These are phyloP conservation scores for Macrotrachela quadricornifera DNA, from an alignment of 1,140 invertebrate species.

Conservation along the genomic window DNA sequence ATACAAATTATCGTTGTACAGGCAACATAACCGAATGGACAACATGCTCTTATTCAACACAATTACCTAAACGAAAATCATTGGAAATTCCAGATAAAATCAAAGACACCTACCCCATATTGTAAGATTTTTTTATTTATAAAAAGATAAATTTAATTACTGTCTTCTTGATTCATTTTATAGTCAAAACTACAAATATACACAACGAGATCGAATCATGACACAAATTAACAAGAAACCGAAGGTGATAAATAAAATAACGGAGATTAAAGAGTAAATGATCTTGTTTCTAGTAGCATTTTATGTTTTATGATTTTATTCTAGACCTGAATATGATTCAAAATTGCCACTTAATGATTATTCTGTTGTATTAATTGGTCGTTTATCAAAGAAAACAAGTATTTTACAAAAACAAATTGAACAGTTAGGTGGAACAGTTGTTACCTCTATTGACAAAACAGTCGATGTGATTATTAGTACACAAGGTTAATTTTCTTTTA, in stretches of 20 bases:
- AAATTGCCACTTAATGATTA: no score
- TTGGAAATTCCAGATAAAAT: slow-evolving; percentile 44
- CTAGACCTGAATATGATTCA: no score
- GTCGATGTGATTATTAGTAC: slow-evolving; percentile 51
- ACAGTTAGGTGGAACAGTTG: slow-evolving; percentile 50
- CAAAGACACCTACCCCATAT: slow-evolving; percentile 36
- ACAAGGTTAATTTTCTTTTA: slow-evolving; percentile 24
- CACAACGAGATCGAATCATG: no score
- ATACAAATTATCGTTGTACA: slow-evolving; percentile 53
- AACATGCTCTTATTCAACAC: slow-evolving; percentile 51
- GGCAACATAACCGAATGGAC: slow-evolving; percentile 72
- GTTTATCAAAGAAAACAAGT: no score
- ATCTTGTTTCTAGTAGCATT: no score
- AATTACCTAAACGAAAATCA: slow-evolving; percentile 46
- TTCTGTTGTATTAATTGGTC: no score
- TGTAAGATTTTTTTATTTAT: background rate
- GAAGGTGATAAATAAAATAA: no score
- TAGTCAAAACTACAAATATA: no score
- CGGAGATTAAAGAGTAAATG: no score
- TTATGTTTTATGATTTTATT: no score
- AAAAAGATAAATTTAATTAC: no score
- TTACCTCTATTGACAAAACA: slow-evolving; percentile 41
- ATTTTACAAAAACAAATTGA: slow-evolving; percentile 37
- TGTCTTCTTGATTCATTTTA: background rate
- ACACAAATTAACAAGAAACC: no score